Evolutionary conservation across 2,113 vertebrate species (phyloP).

Genomic region (Trachemys scripta): DNA sequence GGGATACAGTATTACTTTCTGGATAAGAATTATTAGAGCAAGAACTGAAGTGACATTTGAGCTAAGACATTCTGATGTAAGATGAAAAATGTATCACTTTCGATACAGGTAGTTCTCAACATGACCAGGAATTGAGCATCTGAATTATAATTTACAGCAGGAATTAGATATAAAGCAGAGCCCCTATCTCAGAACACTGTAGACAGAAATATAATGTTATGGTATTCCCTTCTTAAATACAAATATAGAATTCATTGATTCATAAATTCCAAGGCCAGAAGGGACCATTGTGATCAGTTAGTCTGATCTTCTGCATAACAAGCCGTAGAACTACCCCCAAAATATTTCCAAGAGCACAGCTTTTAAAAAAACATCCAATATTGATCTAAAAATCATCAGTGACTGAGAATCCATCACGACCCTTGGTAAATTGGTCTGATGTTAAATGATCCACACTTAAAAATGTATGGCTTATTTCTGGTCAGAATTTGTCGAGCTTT

Average conservation of each 20-base stretch:
- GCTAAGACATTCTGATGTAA: background rate
- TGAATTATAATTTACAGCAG: background rate
- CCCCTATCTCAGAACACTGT: background rate
- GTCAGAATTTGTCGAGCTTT: background rate
- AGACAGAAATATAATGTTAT: background rate
- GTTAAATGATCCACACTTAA: background rate
- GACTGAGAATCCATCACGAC: background rate
- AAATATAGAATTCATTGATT: background rate
- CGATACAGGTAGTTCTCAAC: background rate
- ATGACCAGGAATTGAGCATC: fast-evolving
- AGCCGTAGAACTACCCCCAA: background rate
- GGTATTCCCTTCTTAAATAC: background rate
- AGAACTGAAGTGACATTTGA: background rate
- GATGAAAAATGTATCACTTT: background rate
- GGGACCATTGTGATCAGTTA: background rate
- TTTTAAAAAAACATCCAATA: background rate
- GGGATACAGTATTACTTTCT: background rate
- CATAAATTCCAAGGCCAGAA: background rate
- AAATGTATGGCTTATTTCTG: background rate
- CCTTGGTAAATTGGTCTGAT: background rate
- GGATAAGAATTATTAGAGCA: background rate
- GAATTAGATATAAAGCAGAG: background rate
- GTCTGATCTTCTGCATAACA: background rate
- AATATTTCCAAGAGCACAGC: background rate
- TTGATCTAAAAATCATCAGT: background rate